phyloP scores from a whole-genome alignment of 2,113 vertebrate genomes.

The Equus przewalskii region DNA sequence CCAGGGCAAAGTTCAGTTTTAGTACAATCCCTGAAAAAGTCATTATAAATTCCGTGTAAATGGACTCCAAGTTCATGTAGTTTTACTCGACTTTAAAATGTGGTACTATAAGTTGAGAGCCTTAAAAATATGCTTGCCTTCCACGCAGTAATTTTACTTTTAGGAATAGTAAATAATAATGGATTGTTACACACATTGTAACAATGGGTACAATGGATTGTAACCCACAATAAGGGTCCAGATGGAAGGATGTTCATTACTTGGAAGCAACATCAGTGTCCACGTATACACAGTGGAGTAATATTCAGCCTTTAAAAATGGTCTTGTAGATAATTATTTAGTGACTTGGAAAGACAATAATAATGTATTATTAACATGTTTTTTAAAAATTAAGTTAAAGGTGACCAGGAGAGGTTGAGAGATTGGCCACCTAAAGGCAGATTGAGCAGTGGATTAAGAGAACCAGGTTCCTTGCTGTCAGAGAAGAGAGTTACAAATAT shows the following conservation, averaged over 20 bases:
- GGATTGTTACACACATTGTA: neutral
- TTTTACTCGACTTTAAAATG: neutral
- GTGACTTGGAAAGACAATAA: neutral
- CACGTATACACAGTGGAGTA: neutral
- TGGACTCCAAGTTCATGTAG: neutral
- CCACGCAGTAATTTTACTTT: neutral
- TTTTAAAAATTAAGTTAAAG: neutral
- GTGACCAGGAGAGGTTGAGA: neutral
- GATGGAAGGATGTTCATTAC: neutral
- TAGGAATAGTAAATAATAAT: constrained; percentile 39
- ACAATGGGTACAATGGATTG: too few species aligned
- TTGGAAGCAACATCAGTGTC: neutral
- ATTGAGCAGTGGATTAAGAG: neutral
- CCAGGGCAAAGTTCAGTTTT: neutral
- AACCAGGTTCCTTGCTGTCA: neutral
- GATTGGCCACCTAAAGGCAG: neutral
- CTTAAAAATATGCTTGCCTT: neutral
- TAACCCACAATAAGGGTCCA: neutral
- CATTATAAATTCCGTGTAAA: neutral
- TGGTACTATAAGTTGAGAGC: neutral
- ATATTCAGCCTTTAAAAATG: neutral
- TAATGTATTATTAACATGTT: neutral
- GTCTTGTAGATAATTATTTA: neutral
- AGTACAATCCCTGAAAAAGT: neutral
- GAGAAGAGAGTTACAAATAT: neutral